A percentile compares a stretch with the other conserved stretches of the same genome.
phyloP scores from a whole-genome alignment of 1,140 invertebrate species.

The Diabrotica undecimpunctata region DNA sequence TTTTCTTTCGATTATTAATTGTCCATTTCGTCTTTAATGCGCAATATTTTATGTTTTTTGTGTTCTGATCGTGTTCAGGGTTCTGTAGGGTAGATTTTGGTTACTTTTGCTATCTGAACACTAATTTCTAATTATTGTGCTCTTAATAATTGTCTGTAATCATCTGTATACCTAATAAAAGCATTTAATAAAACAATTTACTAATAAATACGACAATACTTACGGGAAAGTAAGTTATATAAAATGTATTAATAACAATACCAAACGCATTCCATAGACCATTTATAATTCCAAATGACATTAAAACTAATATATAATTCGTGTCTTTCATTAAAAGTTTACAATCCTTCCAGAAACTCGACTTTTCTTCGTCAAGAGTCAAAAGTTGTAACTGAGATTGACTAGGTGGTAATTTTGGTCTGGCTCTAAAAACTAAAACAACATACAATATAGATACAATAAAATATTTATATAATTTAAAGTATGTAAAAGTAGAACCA shows the following conservation, averaged over 20 bases:
- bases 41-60: too few relatives aligned
- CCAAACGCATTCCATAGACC: conserved; percentile 36
- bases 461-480: background rate
- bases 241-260: conserved; percentile 33
- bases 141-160: too few relatives aligned
- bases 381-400: conserved; percentile 35
- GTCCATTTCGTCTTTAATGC: too few relatives aligned
- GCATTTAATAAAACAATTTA: too few relatives aligned
- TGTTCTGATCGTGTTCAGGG: too few relatives aligned
- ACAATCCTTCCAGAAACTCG: conserved; percentile 14
- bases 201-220: conserved; percentile 12
- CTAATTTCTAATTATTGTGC: too few relatives aligned
- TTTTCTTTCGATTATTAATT: too few relatives aligned
- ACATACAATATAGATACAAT: conserved; percentile 12
- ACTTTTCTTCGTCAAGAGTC: conserved; percentile 6
- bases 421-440: conserved; percentile 56
- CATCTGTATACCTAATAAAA: background rate
- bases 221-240: conserved; percentile 40
- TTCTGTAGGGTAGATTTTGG: too few relatives aligned
- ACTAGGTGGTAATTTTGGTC: conserved; percentile 57
- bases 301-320: conserved; percentile 32
- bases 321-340: conserved; percentile 29
- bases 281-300: conserved; percentile 31
- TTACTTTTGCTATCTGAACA: too few relatives aligned
- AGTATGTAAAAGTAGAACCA: too few relatives aligned